Conservation (phyloP, 2,888 invertebrate genomes). For the Synanthedon formicaeformis region DNA sequence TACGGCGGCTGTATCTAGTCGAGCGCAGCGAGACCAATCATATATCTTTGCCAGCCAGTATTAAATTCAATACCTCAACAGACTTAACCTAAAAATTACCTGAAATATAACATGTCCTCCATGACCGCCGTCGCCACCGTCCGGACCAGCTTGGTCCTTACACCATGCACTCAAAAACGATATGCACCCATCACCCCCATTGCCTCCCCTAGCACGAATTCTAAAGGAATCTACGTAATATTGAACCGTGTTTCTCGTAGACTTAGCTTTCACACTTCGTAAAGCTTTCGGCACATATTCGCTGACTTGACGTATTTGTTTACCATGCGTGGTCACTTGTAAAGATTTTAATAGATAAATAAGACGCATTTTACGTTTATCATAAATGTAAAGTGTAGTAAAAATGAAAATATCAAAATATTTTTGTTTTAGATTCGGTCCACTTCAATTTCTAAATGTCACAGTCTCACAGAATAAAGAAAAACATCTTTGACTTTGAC, state of each 20-base stretch:
- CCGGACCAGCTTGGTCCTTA: conserved; percentile 93
- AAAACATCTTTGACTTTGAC: no score
- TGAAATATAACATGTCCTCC: conserved; percentile 93
- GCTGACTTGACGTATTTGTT: conserved; percentile 22
- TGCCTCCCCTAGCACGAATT: conserved; percentile 81
- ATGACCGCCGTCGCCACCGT: conserved; percentile 96
- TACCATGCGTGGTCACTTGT: not conserved
- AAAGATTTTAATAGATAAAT: conserved; percentile 10
- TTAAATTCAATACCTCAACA: no score
- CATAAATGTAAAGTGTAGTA: not conserved
- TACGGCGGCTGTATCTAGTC: no score
- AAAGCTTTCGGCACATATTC: conserved; percentile 42
- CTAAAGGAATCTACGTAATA: conserved; percentile 79
- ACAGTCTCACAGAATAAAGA: no score
- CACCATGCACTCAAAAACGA: conserved; percentile 85
- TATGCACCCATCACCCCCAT: conserved; percentile 93
- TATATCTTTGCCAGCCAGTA: no score
- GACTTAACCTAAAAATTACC: conserved; percentile 16
- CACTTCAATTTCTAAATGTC: not conserved
- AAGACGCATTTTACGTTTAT: conserved; percentile 13
- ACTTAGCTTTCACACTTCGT: conserved; percentile 51
- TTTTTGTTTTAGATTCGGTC: not conserved
- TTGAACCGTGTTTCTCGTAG: conserved; percentile 47
- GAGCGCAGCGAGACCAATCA: no score
- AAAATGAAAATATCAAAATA: not conserved